Percentiles rank a stretch among this genome's conserved stretches.
Conservation (phyloP, 2,888 invertebrate species). For the Cephus spinipes region DNA sequence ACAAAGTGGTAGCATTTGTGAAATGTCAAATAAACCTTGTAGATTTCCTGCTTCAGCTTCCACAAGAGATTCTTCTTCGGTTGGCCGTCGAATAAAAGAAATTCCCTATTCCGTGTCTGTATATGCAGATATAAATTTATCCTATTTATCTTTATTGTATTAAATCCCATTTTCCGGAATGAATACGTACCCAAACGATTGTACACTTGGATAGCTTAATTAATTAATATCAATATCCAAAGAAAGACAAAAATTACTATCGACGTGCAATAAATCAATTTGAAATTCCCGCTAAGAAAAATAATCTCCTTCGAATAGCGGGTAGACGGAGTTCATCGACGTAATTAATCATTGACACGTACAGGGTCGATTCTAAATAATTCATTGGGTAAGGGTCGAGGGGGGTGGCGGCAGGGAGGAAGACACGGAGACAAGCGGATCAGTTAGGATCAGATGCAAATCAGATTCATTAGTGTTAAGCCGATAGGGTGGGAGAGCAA, state of each 20-base stretch:
- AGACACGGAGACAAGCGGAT: constrained; percentile 47
- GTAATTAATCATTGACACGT: constrained; percentile 45
- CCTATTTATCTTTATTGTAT: neutral
- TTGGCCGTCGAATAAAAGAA: neutral
- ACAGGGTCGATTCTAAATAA: constrained; percentile 43
- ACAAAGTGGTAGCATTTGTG: constrained; percentile 41
- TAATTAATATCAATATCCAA: neutral
- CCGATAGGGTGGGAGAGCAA: constrained; percentile 32
- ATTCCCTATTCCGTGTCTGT: neutral
- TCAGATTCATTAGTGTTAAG: constrained; percentile 64
- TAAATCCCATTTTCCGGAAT: neutral
- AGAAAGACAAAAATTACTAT: neutral
- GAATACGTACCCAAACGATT: neutral
- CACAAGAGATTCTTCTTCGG: neutral
- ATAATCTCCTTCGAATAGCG: neutral
- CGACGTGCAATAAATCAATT: neutral
- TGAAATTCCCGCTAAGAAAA: neutral
- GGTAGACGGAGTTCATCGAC: neutral
- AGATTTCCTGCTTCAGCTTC: neutral
- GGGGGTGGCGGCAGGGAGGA: neutral
- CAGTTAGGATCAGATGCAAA: constrained; percentile 64
- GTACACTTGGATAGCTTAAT: neutral
- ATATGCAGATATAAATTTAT: neutral
- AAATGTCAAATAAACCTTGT: constrained; percentile 36
- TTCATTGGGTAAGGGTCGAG: constrained; percentile 32